phyloP scores from a whole-genome alignment of 1,140 invertebrate species.

The Drosophila lacteicornis region DNA sequence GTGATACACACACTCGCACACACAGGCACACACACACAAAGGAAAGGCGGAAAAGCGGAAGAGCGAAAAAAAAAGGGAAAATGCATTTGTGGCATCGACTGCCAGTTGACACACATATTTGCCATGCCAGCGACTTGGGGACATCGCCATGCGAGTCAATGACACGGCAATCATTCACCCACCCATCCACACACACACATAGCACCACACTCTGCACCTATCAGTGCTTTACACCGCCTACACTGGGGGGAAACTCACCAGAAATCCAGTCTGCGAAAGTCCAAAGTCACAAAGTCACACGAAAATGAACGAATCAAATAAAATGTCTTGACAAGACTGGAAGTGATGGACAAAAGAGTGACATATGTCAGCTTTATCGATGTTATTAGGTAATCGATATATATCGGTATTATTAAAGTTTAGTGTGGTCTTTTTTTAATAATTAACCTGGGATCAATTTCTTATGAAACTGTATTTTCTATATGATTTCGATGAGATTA shows the following conservation, averaged over 20 bases:
- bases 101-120: constrained; percentile 80
- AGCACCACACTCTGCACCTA: neutral
- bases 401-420: no score
- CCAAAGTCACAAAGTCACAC: no score
- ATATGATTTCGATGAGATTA: no score
- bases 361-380: no score
- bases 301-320: neutral
- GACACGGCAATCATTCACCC: constrained; percentile 49
- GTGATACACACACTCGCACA: constrained; percentile 10
- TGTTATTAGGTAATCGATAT: no score
- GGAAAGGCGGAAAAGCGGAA: constrained; percentile 8
- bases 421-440: no score
- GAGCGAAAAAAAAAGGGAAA: constrained; percentile 32
- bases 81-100: constrained; percentile 68
- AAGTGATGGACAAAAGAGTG: no score
- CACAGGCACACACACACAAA: constrained; percentile 24
- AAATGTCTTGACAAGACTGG: neutral
- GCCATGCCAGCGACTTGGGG: constrained; percentile 52
- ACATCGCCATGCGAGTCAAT: constrained; percentile 57
- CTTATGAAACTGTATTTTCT: no score
- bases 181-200: neutral
- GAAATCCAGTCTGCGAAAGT: no score
- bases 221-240: no score
- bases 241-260: neutral
- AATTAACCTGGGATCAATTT: no score